A percentile compares a stretch with the other conserved stretches of the same genome.
Evolutionary conservation across 2,888 invertebrate genomes (phyloP).

Genomic region (Agrotis segetum): DNA sequence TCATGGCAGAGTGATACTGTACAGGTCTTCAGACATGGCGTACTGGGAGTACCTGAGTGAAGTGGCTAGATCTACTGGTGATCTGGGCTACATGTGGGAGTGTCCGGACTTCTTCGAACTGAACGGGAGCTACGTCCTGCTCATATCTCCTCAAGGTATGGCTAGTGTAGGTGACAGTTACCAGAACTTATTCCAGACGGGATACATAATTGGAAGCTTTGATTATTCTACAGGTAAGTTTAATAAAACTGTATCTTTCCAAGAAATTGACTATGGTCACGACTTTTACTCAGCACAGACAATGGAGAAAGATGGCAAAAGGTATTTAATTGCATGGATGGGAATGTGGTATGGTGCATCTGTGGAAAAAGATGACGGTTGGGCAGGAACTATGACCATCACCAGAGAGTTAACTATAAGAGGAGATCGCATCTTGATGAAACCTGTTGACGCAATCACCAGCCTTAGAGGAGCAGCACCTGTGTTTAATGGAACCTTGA

Average conservation of each 20-base stretch:
- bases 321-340: constrained; percentile 85
- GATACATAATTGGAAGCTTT: constrained; percentile 85
- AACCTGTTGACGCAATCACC: constrained; percentile 76
- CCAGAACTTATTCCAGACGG: constrained; percentile 81
- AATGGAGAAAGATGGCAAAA: constrained; percentile 76
- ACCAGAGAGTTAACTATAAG: constrained; percentile 79
- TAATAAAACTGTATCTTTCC: constrained; percentile 78
- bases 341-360: constrained; percentile 84
- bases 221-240: constrained; percentile 76
- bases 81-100: constrained; percentile 88
- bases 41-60: constrained; percentile 81
- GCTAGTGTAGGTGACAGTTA: constrained; percentile 78
- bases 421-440: constrained; percentile 77
- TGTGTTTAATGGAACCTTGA: constrained; percentile 64
- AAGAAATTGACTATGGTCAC: constrained; percentile 86
- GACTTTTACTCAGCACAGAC: constrained; percentile 88
- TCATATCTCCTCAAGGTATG: constrained; percentile 87
- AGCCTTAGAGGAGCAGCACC: constrained; percentile 68
- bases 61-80: constrained; percentile 79
- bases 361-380: constrained; percentile 81
- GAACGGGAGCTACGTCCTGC: constrained; percentile 80
- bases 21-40: constrained; percentile 81
- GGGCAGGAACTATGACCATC: constrained; percentile 86
- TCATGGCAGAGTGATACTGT: constrained; percentile 81
- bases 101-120: constrained; percentile 89